phyloP scores from a whole-genome alignment of 2,888 invertebrate species.

The Tipula vernalis region DNA sequence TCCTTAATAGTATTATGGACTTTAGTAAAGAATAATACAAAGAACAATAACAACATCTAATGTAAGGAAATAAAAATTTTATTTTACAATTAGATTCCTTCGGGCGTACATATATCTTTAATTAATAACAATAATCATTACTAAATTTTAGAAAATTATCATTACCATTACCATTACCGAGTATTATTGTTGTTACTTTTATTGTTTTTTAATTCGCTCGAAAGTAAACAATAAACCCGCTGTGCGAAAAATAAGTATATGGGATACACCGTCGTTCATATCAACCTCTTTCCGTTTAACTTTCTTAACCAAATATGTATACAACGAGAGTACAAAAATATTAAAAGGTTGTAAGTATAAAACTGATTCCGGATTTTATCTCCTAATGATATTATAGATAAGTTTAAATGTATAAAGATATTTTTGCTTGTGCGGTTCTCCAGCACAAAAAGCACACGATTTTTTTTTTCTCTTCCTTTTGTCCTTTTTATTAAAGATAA shows the following conservation, averaged over 20 bases:
- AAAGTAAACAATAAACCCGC: background rate
- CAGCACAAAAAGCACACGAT: background rate
- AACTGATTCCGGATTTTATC: background rate
- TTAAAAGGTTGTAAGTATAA: background rate
- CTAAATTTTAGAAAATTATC: background rate
- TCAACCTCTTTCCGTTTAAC: background rate
- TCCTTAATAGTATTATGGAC: background rate
- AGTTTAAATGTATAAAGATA: background rate
- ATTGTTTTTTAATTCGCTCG: background rate
- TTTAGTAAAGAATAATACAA: background rate
- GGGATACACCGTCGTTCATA: background rate
- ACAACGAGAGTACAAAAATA: background rate
- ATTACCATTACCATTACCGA: background rate
- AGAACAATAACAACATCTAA: background rate
- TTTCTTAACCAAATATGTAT: background rate
- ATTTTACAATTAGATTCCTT: background rate
- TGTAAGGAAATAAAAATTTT: background rate
- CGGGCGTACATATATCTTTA: background rate
- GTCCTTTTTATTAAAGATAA: background rate
- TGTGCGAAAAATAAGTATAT: background rate
- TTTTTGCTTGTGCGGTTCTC: background rate
- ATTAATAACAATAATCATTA: background rate
- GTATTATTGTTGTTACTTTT: background rate
- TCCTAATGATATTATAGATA: background rate
- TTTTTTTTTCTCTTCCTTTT: background rate